Conservation (phyloP, 2,113 vertebrate genomes). For the Pteronura brasiliensis region DNA sequence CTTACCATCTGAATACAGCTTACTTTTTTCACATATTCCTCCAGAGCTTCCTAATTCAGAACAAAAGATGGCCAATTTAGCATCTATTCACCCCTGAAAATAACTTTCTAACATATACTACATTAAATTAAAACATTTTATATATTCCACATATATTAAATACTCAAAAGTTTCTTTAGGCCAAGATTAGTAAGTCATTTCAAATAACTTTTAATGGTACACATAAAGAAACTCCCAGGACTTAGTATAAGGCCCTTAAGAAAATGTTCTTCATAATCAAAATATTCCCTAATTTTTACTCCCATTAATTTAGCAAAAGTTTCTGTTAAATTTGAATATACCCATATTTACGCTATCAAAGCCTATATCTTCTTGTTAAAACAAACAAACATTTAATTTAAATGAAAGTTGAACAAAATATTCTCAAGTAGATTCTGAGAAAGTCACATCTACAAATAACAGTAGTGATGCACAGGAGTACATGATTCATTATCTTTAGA, state of each 20-base stretch:
- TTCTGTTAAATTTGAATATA: conserved; percentile 28
- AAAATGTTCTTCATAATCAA: not conserved
- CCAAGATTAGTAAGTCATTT: conserved; percentile 7
- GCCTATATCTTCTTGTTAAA: not conserved
- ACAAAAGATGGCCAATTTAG: conserved; percentile 31
- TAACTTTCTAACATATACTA: not conserved
- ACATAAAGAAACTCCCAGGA: not conserved
- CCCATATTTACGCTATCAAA: conserved; percentile 20
- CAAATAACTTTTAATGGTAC: conserved; percentile 8
- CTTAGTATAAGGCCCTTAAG: not conserved
- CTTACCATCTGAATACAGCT: conserved; percentile 94
- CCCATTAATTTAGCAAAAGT: not conserved
- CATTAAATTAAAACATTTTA: conserved; percentile 27
- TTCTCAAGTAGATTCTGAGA: not conserved
- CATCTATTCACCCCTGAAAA: not conserved
- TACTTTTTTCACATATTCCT: conserved; percentile 97
- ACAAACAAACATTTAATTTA: not conserved
- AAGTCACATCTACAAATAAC: not conserved
- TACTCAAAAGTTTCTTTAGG: not conserved
- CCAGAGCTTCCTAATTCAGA: conserved; percentile 92
- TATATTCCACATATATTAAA: not conserved
- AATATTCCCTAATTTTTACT: not conserved
- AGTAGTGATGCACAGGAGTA: not conserved
- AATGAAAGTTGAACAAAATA: conserved; percentile 3
- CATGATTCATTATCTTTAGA: not conserved